Evolutionary conservation across 1,140 invertebrate genomes (phyloP).

Genomic region (Drosophila mojavensis): DNA sequence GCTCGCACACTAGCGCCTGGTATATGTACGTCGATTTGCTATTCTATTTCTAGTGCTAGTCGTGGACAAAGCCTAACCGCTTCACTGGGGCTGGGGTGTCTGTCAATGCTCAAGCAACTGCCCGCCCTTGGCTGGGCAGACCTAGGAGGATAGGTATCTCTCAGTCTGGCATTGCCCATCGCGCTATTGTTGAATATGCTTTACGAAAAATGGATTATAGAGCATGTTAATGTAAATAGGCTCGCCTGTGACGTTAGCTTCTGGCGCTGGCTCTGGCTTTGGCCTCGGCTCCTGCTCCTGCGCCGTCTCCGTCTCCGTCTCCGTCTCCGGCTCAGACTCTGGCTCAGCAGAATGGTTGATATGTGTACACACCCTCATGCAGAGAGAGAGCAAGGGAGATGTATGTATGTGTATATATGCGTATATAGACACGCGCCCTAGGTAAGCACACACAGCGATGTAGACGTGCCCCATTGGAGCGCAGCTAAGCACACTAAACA

Average conservation of each 20-base stretch:
- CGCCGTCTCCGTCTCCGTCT: not conserved
- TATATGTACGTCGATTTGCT: not conserved
- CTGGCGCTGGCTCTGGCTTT: not conserved
- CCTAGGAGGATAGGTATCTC: not conserved
- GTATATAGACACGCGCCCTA: not conserved
- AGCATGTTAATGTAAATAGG: slow-evolving; percentile 28
- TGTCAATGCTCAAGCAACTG: too few relatives aligned
- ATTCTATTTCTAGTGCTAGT: too few relatives aligned
- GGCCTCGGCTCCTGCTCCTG: not conserved
- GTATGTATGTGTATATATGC: not conserved
- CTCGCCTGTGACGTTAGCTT: slow-evolving; percentile 14
- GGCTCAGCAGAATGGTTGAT: slow-evolving; percentile 1
- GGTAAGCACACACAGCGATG: slow-evolving; percentile 25
- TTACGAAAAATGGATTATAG: slow-evolving; percentile 33
- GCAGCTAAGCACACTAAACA: slow-evolving; percentile 54
- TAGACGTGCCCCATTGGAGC: slow-evolving; percentile 29
- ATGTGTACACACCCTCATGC: slow-evolving; percentile 1
- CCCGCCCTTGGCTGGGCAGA: too few relatives aligned
- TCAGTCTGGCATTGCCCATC: not conserved
- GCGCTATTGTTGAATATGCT: not conserved
- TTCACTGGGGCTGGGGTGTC: too few relatives aligned
- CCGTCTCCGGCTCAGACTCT: too few relatives aligned
- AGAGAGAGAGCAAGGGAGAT: not conserved
- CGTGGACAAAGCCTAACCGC: too few relatives aligned
- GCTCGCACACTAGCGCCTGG: not conserved